Evolutionary conservation across 2,888 invertebrate species (phyloP).

Genomic region (Epirrhoe tristata): DNA sequence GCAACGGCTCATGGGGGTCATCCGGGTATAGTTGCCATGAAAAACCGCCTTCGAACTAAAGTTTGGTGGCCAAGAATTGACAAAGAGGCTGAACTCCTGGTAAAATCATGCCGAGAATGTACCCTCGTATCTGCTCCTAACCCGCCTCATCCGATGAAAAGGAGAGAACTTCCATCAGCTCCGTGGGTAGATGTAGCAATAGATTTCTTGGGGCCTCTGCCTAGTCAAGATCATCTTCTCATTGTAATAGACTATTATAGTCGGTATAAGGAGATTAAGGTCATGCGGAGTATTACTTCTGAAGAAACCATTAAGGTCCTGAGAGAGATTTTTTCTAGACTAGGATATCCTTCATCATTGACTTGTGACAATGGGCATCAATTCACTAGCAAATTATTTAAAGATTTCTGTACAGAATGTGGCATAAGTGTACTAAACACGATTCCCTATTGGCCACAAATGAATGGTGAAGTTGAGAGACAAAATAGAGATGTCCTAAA

Average conservation of each 20-base stretch:
- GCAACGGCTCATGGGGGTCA: slow-evolving; percentile 53
- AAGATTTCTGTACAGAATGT: slow-evolving; percentile 4
- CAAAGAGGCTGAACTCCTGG: slow-evolving; percentile 43
- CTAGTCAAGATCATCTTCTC: slow-evolving; percentile 14
- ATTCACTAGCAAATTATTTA: background rate
- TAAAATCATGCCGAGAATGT: slow-evolving; percentile 41
- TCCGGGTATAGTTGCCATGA: slow-evolving; percentile 59
- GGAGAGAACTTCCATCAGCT: slow-evolving; percentile 30
- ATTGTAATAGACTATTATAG: slow-evolving; percentile 13
- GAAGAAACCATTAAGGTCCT: background rate
- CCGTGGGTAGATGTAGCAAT: slow-evolving; percentile 44
- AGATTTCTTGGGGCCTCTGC: slow-evolving; percentile 42
- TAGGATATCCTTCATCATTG: background rate
- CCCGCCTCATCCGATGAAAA: slow-evolving; percentile 35
- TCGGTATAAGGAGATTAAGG: slow-evolving; percentile 10
- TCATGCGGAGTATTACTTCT: background rate
- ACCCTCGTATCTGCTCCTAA: slow-evolving; percentile 39
- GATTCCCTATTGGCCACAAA: slow-evolving; percentile 4
- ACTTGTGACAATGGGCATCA: slow-evolving; percentile 1
- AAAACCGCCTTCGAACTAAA: slow-evolving; percentile 53
- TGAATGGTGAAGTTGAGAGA: slow-evolving; percentile 3
- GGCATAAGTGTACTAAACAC: slow-evolving; percentile 1
- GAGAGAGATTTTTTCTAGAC: slow-evolving; percentile 2
- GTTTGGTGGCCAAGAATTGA: slow-evolving; percentile 62
- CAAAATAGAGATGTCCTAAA: slow-evolving; percentile 3